A percentile compares a stretch with the other conserved stretches of the same genome.
These are phyloP conservation scores for Sporophila hypoxantha DNA, from an alignment of 2,113 vertebrate genomes.

Conservation along the genomic window DNA sequence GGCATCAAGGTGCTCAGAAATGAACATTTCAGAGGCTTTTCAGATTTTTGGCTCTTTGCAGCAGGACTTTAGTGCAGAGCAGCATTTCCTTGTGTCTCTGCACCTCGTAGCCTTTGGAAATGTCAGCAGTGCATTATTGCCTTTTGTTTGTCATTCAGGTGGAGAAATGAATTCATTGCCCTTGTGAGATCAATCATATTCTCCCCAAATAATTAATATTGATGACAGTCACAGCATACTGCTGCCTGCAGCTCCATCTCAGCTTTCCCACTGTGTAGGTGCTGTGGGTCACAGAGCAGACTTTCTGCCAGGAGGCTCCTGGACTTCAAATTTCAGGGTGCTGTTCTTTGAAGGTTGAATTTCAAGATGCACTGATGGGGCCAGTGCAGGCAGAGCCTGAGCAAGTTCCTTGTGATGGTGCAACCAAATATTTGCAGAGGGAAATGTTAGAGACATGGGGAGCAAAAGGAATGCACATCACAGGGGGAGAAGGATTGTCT, in stretches of 20 bases:
- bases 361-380: neutral
- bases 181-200: constrained; percentile 37
- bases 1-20: neutral
- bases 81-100: neutral
- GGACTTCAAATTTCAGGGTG: neutral
- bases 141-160: constrained; percentile 45
- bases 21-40: neutral
- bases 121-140: constrained; percentile 20
- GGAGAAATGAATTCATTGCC: constrained; percentile 22
- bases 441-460: neutral
- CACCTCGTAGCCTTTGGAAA: constrained; percentile 35
- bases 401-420: neutral
- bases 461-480: neutral
- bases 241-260: neutral
- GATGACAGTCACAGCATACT: neutral
- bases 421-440: neutral
- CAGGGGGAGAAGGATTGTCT: neutral
- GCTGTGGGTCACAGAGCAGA: neutral
- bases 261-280: neutral
- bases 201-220: constrained; percentile 47
- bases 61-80: neutral
- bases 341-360: neutral
- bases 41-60: neutral
- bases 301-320: neutral
- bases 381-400: neutral